Conservation (phyloP, 2,797 vertebrate species). For the Galagoides demidoff region DNA sequence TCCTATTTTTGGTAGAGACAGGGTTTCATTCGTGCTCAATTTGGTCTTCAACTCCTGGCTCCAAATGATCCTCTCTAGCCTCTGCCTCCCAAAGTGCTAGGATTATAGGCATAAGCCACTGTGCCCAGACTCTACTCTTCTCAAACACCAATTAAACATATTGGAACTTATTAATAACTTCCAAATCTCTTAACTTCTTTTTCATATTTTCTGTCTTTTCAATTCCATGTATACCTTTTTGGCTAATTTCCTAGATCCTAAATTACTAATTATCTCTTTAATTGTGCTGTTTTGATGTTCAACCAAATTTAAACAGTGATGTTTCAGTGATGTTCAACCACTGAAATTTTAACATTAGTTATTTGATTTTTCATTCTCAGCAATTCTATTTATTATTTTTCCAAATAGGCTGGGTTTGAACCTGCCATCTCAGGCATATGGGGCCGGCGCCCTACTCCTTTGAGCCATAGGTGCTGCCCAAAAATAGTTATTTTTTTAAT, state of each 20-base stretch:
- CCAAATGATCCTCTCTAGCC: background rate
- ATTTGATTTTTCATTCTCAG: background rate
- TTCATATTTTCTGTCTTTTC: background rate
- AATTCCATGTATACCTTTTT: background rate
- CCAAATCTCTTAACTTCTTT: background rate
- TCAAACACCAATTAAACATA: background rate
- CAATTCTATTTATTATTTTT: constrained; percentile 7
- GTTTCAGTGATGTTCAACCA: too few species aligned
- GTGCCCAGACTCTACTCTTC: background rate
- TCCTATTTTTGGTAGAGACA: background rate
- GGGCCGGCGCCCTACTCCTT: too few species aligned
- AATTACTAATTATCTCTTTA: background rate
- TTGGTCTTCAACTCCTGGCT: background rate
- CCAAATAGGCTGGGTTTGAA: background rate
- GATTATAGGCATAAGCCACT: background rate
- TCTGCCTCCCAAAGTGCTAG: background rate
- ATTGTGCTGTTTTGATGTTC: background rate
- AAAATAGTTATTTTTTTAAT: background rate
- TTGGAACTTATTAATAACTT: background rate
- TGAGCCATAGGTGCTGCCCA: too few species aligned
- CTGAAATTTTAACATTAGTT: background rate
- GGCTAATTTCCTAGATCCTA: background rate
- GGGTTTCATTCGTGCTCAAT: background rate
- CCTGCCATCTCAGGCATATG: too few species aligned
- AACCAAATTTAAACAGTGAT: too few species aligned